Evolutionary conservation across 2,797 vertebrate species (phyloP).

Genomic region (Falco rusticolus): DNA sequence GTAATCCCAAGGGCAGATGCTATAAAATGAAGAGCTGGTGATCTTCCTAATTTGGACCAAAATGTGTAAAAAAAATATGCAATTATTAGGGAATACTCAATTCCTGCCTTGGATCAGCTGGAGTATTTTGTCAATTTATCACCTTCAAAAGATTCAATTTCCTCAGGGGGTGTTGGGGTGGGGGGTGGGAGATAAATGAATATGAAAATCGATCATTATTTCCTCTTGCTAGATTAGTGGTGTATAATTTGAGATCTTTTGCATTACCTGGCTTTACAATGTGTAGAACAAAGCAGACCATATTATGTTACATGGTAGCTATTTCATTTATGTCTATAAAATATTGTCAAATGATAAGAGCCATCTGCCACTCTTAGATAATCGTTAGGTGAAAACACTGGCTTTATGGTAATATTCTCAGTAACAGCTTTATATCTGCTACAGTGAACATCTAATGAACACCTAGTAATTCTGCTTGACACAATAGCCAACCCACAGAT

Average conservation of each 20-base stretch:
- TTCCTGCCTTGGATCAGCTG: not conserved
- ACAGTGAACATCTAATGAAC: not conserved
- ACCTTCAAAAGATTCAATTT: not conserved
- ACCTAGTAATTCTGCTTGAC: not conserved
- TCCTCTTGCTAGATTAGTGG: not conserved
- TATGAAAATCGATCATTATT: not conserved
- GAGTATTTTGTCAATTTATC: not conserved
- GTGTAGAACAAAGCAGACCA: not conserved
- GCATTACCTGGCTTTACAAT: not conserved
- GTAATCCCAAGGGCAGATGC: not conserved
- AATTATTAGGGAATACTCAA: not conserved
- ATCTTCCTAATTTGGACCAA: not conserved
- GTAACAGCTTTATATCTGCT: not conserved
- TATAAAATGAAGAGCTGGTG: not conserved
- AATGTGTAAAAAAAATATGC: not conserved
- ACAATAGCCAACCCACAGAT: not conserved
- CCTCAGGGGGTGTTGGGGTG: not conserved
- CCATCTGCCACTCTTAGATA: not conserved
- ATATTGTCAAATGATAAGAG: not conserved
- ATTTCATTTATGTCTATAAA: slow-evolving; percentile 23
- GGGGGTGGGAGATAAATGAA: not conserved
- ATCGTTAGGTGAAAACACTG: slow-evolving; percentile 21
- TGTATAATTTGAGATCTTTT: not conserved
- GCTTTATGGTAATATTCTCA: not conserved
- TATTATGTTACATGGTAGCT: not conserved